Percentiles rank a stretch among this genome's conserved stretches.
These are phyloP conservation scores for Drosophila histrio DNA, from an alignment of 2,888 invertebrate species.

Conservation along the genomic window DNA sequence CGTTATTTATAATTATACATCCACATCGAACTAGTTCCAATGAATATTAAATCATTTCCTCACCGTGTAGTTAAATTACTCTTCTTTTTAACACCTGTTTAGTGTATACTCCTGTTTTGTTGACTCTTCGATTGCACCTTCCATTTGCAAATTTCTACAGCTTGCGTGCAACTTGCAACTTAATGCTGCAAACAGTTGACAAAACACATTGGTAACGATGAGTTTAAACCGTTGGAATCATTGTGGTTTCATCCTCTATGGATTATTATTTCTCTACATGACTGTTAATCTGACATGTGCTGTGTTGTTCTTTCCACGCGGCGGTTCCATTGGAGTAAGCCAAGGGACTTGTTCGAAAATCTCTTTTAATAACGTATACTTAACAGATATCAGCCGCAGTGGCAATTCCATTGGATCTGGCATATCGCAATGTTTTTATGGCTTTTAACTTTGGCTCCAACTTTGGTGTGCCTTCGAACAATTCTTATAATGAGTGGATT, in stretches of 20 bases:
- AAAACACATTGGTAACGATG: conserved; percentile 51
- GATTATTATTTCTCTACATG: conserved; percentile 19
- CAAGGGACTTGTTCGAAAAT: neutral
- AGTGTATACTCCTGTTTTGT: neutral
- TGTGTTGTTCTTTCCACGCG: conserved; percentile 73
- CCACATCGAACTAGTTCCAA: neutral
- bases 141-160: conserved; percentile 2
- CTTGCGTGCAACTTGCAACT: conserved; percentile 8
- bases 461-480: conserved; percentile 87
- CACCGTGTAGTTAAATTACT: neutral
- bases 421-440: conserved; percentile 88
- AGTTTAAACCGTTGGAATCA: conserved; percentile 17
- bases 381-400: conserved; percentile 88
- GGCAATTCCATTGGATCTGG: conserved; percentile 89
- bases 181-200: conserved; percentile 48
- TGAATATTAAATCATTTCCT: neutral
- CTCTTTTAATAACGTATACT: conserved; percentile 26
- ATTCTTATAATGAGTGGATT: conserved; percentile 86
- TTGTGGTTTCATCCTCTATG: conserved; percentile 3
- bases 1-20: neutral
- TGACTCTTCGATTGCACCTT: neutral
- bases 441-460: conserved; percentile 91
- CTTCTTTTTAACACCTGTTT: conserved; percentile 5
- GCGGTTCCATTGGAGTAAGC: conserved; percentile 74
- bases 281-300: conserved; percentile 5